Base-by-base conservation (phyloP, 2,888 invertebrate genomes). In the Drosophila nr. perissopoda region DNA sequence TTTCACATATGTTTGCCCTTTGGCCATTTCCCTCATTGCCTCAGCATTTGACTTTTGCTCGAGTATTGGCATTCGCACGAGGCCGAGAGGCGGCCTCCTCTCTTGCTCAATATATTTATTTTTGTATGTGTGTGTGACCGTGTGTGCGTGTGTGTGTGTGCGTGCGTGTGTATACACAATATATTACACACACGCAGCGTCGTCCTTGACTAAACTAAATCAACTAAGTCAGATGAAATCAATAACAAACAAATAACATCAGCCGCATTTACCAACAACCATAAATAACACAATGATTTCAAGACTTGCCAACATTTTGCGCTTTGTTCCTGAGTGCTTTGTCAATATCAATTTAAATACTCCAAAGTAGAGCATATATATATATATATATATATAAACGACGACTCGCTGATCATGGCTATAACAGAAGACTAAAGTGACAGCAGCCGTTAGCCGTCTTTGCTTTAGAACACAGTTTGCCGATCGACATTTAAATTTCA, bases 1-100 rank as follows among this genome's bases (percentile, higher is more conserved):
- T 27, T 27, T n/a, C 25, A n/a, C 31, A 42, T 42, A 33, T 66
- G 48, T 74, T 13, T 70, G 66, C 60, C 46, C 61, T 63, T 67
- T 74, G 52, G 79, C 62, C 79, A 72, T 61, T 67, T 68, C 63
- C 73, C 77, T 63, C 77, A 58, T 58, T 63, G 74, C 57, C 64
- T 31, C 10, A 58, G 7, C 46, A n/a, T 59, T 70, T 60, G 77
- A 66, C 71, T 66, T 64, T 77, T 74, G 53, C 64, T 52, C 61
- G 7, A 29, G 4, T 74, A 65, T 79, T 70, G 79, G 77, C 75
- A 70, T 77, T 79, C 78, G 57, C 59, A 48, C 46, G 56, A 59
- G 29, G 54, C 54, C 53, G 66, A 60, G n/a, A 33, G 2, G 67
- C 70, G 2, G 67, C 70, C 58, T 27, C 70, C 58, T 27, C 21